Evolutionary conservation across 2,888 invertebrate species (phyloP), one percentile per base, ranked within the genome.

Genomic region (Drosophila paramelanica): DNA sequence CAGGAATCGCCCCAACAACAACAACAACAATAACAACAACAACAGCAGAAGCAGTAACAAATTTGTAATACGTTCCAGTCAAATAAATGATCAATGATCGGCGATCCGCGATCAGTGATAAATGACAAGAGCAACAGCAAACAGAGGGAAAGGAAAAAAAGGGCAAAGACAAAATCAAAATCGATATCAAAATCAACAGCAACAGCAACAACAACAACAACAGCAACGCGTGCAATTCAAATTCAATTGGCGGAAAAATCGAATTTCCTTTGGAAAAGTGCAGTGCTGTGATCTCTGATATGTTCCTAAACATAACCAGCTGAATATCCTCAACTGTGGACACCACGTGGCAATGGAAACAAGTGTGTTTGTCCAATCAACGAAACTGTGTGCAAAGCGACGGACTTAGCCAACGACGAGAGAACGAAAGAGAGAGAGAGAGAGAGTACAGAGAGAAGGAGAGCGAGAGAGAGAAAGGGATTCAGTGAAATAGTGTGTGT

Each of bases 311-410:
- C 56, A 49, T 45, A 33, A 58, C 23, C 47, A 62, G 47, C 53
- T 75, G 60, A 64, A 13, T 58, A 13, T 58, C 23, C 43, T 27
- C 56, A 53, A 38, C 38, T 67, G 69, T 66, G 74, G 62, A 66
- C 31, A 43, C 20, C 64, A 60, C 70, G 59, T 66, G 85, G 83
- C 73, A 79, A 85, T 81, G 80, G 83, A 73, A 73, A 75, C 77
- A 56, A 68, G 79, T 84, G 84, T 73, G 75, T 68, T 67, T 50
- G 52, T 53, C 45, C 58, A 70, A 45, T 50, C 61, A 72, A 73
- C 57, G 42, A 52, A 66, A 76, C 64, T 55, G 68, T 70, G 74
- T 77, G 70, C 65, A 73, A 69, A 61, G 62, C 67, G 52, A 41
- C 56, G 61, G 45, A 53, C 55, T 17, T 31, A 62, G 61, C 43